phyloP scores from a whole-genome alignment of 2,797 vertebrate genomes.

The Enoplosus armatus region DNA sequence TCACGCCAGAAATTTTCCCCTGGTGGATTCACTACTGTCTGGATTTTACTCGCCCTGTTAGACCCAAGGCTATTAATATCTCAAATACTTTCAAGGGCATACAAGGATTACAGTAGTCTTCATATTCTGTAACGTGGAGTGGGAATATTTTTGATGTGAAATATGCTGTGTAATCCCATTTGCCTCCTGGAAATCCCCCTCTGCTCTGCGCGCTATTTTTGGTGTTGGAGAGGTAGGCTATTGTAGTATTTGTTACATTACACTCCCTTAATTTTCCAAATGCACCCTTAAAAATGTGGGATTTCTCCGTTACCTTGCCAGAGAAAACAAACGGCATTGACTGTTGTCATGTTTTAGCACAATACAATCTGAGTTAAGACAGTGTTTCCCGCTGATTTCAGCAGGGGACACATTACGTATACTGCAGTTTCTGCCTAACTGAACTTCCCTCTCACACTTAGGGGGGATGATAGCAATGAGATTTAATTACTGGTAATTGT shows the following conservation, averaged over 20 bases:
- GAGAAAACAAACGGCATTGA: background rate
- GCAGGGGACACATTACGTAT: background rate
- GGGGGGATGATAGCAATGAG: background rate
- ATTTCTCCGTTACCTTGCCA: background rate
- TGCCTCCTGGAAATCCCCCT: background rate
- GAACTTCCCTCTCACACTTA: background rate
- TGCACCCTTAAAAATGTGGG: background rate
- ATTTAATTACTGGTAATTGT: slow-evolving; percentile 31
- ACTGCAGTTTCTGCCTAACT: background rate
- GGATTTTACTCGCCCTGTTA: slow-evolving; percentile 51
- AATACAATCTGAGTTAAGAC: background rate
- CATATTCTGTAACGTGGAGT: slow-evolving; percentile 35
- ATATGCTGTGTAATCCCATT: slow-evolving; percentile 54
- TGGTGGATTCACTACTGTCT: slow-evolving; percentile 47
- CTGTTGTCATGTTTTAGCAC: too few species aligned
- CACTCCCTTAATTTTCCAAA: background rate
- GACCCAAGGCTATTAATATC: slow-evolving; percentile 55
- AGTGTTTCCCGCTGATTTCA: background rate
- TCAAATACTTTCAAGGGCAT: slow-evolving; percentile 72
- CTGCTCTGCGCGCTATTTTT: background rate
- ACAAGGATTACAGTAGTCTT: slow-evolving; percentile 60
- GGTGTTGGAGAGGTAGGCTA: background rate
- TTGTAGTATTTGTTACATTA: background rate
- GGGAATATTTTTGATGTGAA: slow-evolving; percentile 40
- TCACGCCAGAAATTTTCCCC: slow-evolving; percentile 30